Conservation (phyloP, 2,113 vertebrate genomes). For the Salvelinus alpinus region DNA sequence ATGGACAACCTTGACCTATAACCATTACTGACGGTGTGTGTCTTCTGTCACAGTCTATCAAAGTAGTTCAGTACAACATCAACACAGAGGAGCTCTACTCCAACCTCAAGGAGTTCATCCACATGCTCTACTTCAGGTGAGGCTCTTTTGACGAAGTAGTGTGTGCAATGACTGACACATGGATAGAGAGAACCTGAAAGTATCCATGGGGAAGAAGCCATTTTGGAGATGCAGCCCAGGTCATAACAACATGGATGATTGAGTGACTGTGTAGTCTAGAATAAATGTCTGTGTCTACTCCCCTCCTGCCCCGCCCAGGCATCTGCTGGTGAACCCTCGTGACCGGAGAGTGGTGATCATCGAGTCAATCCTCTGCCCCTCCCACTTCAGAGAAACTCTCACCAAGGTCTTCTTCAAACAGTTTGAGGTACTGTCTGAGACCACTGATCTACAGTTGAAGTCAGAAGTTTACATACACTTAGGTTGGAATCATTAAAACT, state of each 20-base stretch:
- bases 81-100: constrained; percentile 97
- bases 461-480: too few species aligned
- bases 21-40: background rate
- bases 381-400: constrained; percentile 95
- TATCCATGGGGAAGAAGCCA: too few species aligned
- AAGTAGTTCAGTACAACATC: constrained; percentile 94
- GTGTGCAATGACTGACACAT: background rate
- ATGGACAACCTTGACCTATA: constrained; percentile 20
- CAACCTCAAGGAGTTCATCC: constrained; percentile 96
- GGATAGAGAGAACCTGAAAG: too few species aligned
- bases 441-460: too few species aligned
- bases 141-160: background rate
- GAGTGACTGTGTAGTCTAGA: too few species aligned
- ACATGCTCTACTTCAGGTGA: constrained; percentile 96
- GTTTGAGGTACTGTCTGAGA: constrained; percentile 84
- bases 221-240: too few species aligned
- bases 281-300: background rate
- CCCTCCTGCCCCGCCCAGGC: constrained; percentile 67
- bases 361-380: constrained; percentile 94
- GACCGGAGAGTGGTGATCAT: constrained; percentile 95
- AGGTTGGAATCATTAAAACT: too few species aligned
- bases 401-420: constrained; percentile 96
- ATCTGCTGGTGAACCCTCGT: constrained; percentile 95
- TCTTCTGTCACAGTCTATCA: constrained; percentile 79
- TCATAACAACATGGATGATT: too few species aligned